Evolutionary conservation across 1,140 invertebrate species (phyloP).

Genomic region (Drosophila athabasca): DNA sequence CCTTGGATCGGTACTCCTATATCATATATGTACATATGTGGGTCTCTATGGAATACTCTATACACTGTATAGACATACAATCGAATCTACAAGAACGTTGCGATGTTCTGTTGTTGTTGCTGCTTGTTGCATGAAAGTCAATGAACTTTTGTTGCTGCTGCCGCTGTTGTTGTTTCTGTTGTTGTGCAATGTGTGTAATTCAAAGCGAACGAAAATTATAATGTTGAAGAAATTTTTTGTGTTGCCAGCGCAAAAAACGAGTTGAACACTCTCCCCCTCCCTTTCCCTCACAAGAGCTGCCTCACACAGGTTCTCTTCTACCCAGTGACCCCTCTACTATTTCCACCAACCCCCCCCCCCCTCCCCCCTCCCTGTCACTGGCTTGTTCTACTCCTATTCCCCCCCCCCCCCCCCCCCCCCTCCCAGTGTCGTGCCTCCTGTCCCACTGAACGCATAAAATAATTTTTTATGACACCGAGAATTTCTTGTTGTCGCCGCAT

Average conservation of each 20-base stretch:
- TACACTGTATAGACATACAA: too few relatives aligned
- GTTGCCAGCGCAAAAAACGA: conserved; percentile 35
- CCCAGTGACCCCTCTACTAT: too few relatives aligned
- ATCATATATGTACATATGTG: too few relatives aligned
- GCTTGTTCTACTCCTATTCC: neutral
- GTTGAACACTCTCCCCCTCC: conserved; percentile 21
- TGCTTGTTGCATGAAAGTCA: conserved; percentile 52
- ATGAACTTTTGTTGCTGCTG: conserved; percentile 50
- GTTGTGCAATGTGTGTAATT: conserved; percentile 71
- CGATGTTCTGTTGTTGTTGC: neutral
- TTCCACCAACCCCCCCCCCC: neutral
- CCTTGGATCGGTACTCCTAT: too few relatives aligned
- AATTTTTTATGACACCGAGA: conserved; percentile 75
- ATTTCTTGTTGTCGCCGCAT: conserved; percentile 64
- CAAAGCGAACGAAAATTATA: conserved; percentile 69
- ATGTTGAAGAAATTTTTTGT: conserved; percentile 60
- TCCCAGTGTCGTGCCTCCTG: neutral
- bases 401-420: neutral
- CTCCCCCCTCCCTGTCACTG: neutral
- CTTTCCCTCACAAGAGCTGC: conserved; percentile 5
- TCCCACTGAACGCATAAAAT: conserved; percentile 47
- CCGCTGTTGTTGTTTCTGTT: conserved; percentile 15
- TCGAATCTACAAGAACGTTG: too few relatives aligned
- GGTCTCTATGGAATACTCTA: too few relatives aligned
- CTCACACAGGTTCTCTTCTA: neutral